A percentile compares a stretch with the other conserved stretches of the same genome.
phyloP scores from a whole-genome alignment of 2,888 invertebrate genomes.

The Arge pagana region DNA sequence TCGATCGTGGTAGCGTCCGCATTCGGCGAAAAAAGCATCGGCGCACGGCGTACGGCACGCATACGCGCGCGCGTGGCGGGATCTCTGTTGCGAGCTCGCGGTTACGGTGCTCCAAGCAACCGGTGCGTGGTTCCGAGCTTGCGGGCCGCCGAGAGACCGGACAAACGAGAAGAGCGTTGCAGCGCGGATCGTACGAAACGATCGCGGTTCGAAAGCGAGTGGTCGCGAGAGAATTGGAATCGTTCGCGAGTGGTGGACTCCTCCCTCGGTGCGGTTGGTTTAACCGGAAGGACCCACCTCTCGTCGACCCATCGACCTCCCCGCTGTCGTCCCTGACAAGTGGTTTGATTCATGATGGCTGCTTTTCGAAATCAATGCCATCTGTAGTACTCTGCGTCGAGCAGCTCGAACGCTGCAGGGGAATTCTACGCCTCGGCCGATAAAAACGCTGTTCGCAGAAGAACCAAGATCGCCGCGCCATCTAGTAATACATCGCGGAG shows the following conservation, averaged over 20 bases:
- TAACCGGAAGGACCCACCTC: constrained; percentile 42
- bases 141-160: constrained; percentile 19
- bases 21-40: too few species aligned
- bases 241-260: constrained; percentile 35
- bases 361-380: constrained; percentile 37
- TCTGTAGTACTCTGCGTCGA: too few species aligned
- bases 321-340: constrained; percentile 31
- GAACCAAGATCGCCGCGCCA: constrained; percentile 34
- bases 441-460: too few species aligned
- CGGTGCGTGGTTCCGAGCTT: constrained; percentile 26
- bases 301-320: constrained; percentile 39
- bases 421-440: too few species aligned
- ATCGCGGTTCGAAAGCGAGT: constrained; percentile 30
- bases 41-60: too few species aligned
- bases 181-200: not conserved
- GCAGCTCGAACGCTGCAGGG: too few species aligned
- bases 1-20: too few species aligned
- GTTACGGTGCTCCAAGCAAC: too few species aligned
- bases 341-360: constrained; percentile 52
- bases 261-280: constrained; percentile 44
- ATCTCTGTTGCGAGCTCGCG: too few species aligned
- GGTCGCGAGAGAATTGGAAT: constrained; percentile 32
- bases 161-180: constrained; percentile 1
- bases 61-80: too few species aligned
- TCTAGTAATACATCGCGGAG: constrained; percentile 26